Evolutionary conservation across 1,140 invertebrate species (phyloP).

Genomic region (Drosophila serrata): DNA sequence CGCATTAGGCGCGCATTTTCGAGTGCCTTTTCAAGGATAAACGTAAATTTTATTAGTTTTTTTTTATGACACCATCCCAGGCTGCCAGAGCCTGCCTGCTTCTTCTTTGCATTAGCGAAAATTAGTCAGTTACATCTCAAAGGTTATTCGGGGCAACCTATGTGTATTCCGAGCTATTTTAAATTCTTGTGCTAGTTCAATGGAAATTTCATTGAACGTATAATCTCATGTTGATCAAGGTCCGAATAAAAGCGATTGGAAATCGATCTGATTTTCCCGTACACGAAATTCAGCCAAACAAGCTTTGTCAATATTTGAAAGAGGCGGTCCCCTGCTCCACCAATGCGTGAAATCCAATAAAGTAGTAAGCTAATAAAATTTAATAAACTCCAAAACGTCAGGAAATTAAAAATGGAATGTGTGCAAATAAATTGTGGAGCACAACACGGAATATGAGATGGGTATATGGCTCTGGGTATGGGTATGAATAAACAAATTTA

Average conservation of each 20-base stretch:
- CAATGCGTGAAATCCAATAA: slow-evolving; percentile 42
- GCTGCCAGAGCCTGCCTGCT: slow-evolving; percentile 8
- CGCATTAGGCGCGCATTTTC: slow-evolving; percentile 81
- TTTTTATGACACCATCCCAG: slow-evolving; percentile 41
- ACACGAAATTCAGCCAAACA: slow-evolving; percentile 19
- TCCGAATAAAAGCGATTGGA: not conserved
- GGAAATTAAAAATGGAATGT: slow-evolving; percentile 50
- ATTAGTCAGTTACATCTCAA: slow-evolving; percentile 75
- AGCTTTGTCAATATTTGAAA: slow-evolving; percentile 45
- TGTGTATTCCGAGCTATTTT: slow-evolving; percentile 26
- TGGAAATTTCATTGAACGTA: slow-evolving; percentile 16
- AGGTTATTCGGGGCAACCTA: slow-evolving; percentile 59
- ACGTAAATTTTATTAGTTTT: slow-evolving; percentile 84
- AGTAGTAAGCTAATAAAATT: slow-evolving; percentile 46
- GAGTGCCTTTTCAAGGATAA: slow-evolving; percentile 80
- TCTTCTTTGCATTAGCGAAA: slow-evolving; percentile 79
- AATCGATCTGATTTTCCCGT: not conserved
- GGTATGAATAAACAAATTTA: slow-evolving; percentile 24
- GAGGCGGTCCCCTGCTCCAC: not conserved
- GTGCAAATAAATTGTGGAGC: slow-evolving; percentile 24
- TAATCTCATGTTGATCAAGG: slow-evolving; percentile 14
- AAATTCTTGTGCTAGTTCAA: slow-evolving; percentile 11
- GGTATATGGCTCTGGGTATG: not conserved
- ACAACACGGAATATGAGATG: slow-evolving; percentile 16
- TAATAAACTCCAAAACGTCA: slow-evolving; percentile 47